Conservation (phyloP, 2,113 vertebrate genomes). For the Sialia sialis region DNA sequence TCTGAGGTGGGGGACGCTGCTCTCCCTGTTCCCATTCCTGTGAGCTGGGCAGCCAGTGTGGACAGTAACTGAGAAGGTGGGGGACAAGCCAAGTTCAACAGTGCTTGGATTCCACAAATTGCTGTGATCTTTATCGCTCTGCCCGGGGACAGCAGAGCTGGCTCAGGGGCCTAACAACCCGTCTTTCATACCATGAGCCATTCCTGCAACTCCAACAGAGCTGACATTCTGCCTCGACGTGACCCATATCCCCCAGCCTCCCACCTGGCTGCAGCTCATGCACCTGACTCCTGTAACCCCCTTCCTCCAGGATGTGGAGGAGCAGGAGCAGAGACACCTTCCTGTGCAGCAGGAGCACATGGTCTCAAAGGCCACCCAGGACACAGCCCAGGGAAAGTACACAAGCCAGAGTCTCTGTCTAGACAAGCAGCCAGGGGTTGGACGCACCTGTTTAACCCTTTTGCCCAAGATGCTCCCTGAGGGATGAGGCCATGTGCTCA, state of each 20-base stretch:
- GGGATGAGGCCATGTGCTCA: neutral
- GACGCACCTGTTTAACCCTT: neutral
- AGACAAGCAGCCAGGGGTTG: neutral
- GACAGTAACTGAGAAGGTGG: conserved; percentile 5
- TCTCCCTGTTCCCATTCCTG: neutral
- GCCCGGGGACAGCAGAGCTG: neutral
- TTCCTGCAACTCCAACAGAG: neutral
- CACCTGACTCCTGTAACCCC: neutral
- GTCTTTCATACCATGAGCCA: neutral
- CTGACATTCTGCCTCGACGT: neutral
- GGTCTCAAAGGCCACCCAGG: neutral
- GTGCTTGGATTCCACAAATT: conserved; percentile 4
- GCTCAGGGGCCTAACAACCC: neutral
- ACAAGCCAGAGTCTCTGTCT: neutral
- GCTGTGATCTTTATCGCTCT: neutral
- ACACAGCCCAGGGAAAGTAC: neutral
- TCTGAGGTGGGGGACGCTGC: neutral
- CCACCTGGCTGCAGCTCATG: neutral
- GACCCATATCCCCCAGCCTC: neutral
- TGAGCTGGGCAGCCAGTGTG: neutral
- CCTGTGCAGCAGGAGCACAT: rapidly evolving
- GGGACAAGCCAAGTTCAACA: conserved; percentile 30
- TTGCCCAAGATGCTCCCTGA: neutral
- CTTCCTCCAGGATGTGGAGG: neutral
- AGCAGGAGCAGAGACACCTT: neutral